Conservation (phyloP, 1,140 invertebrate genomes). For the Plodia interpunctella region DNA sequence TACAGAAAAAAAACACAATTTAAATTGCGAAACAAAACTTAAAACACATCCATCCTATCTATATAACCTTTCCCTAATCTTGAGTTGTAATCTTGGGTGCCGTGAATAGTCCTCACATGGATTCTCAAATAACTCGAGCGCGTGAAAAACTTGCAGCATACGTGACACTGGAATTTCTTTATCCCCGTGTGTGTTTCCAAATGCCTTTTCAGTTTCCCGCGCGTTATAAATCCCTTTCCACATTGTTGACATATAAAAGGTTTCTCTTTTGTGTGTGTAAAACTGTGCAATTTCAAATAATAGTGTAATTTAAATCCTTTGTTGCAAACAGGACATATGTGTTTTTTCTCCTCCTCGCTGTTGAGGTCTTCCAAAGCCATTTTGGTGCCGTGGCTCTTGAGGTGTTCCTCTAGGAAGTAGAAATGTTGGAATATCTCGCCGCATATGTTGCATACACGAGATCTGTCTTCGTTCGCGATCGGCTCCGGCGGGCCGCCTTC, state of each 20-base stretch:
- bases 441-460: constrained; percentile 77
- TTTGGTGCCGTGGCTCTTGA: constrained; percentile 74
- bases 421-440: constrained; percentile 77
- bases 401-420: constrained; percentile 77
- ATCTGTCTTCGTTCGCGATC: constrained; percentile 50
- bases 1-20: too few relatives aligned
- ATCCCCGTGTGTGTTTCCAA: constrained; percentile 60
- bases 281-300: constrained; percentile 62
- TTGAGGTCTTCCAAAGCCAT: constrained; percentile 62
- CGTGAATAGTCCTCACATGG: constrained; percentile 62
- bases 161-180: constrained; percentile 74
- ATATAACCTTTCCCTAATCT: constrained; percentile 31
- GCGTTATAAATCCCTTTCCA: constrained; percentile 67
- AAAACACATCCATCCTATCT: neutral
- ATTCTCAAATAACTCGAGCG: constrained; percentile 59
- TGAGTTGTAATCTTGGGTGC: constrained; percentile 58
- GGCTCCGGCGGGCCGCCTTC: constrained; percentile 29
- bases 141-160: constrained; percentile 68
- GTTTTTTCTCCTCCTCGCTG: constrained; percentile 69
- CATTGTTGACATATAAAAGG: constrained; percentile 68
- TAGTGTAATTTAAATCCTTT: constrained; percentile 77
- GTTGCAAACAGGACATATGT: constrained; percentile 77
- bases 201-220: constrained; percentile 63
- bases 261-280: constrained; percentile 65
- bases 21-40: neutral